phyloP scores from a whole-genome alignment of 2,797 vertebrate genomes.

The Acipenser transmontanus region DNA sequence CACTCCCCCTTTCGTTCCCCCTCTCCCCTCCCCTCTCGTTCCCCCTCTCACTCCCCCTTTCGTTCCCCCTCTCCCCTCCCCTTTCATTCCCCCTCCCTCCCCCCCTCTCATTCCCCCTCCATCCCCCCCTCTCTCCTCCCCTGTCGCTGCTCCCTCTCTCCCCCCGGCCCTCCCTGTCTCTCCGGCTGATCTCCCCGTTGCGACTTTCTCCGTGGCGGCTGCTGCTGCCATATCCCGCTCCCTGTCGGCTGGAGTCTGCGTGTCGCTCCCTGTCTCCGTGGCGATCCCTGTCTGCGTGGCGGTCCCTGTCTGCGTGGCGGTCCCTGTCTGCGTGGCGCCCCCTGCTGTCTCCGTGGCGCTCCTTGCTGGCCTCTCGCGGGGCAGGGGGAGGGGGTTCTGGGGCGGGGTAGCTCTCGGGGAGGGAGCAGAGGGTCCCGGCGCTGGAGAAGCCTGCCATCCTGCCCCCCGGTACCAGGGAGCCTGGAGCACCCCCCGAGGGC shows the following conservation, averaged over 20 bases:
- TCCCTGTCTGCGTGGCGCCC: constrained; percentile 51
- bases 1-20: not conserved
- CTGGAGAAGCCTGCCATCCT: constrained; percentile 81
- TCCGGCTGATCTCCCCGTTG: constrained; percentile 47
- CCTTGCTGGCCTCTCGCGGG: constrained; percentile 48
- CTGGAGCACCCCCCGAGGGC: constrained; percentile 24
- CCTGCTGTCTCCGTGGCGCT: constrained; percentile 52
- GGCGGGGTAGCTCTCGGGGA: constrained; percentile 56
- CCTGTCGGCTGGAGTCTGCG: constrained; percentile 21
- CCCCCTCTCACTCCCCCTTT: constrained; percentile 9
- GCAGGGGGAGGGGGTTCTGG: constrained; percentile 26
- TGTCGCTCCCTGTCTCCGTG: constrained; percentile 30
- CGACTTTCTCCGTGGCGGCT: constrained; percentile 35
- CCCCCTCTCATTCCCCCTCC: constrained; percentile 33
- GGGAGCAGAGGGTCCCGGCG: constrained; percentile 80
- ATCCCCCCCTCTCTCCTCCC: constrained; percentile 42
- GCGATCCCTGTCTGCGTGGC: constrained; percentile 40
- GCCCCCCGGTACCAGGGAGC: constrained; percentile 31
- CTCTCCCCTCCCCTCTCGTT: not conserved
- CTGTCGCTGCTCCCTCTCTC: constrained; percentile 36
- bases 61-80: constrained; percentile 24
- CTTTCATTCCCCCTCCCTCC: constrained; percentile 41
- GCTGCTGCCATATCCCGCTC: constrained; percentile 32
- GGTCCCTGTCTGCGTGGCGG: constrained; percentile 42
- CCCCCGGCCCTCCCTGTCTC: constrained; percentile 43